Evolutionary conservation across 2,113 vertebrate species (phyloP).

Genomic region (Ciconia boyciana): DNA sequence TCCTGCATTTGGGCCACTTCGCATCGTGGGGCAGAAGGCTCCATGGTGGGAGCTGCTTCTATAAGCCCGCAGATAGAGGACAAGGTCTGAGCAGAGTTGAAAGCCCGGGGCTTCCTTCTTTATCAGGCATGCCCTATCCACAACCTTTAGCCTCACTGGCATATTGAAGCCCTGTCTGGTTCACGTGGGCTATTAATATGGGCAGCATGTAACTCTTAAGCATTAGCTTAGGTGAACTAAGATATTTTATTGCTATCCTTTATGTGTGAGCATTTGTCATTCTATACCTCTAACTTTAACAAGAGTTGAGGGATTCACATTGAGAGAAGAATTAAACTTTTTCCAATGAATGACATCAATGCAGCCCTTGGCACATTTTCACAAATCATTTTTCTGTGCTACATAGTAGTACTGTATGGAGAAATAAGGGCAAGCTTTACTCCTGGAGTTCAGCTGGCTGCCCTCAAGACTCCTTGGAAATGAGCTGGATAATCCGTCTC

Average conservation of each 20-base stretch:
- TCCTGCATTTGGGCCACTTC: not conserved
- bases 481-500: not conserved
- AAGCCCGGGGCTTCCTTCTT: not conserved
- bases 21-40: not conserved
- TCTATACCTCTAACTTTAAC: not conserved
- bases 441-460: not conserved
- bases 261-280: not conserved
- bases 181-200: not conserved
- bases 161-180: not conserved
- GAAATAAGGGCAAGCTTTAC: slow-evolving; percentile 3
- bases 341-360: not conserved
- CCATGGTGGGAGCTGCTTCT: not conserved
- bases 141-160: not conserved
- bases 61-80: not conserved
- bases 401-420: not conserved
- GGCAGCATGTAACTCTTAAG: not conserved
- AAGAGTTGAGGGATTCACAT: not conserved
- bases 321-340: not conserved
- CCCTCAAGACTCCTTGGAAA: slow-evolving; percentile 21
- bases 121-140: not conserved
- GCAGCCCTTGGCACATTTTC: not conserved
- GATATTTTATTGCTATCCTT: not conserved
- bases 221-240: not conserved
- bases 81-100: not conserved
- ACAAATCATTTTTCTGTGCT: not conserved